These are phyloP conservation scores for Drosophila pectinifera DNA, from an alignment of 1,140 invertebrate species.

Conservation along the genomic window DNA sequence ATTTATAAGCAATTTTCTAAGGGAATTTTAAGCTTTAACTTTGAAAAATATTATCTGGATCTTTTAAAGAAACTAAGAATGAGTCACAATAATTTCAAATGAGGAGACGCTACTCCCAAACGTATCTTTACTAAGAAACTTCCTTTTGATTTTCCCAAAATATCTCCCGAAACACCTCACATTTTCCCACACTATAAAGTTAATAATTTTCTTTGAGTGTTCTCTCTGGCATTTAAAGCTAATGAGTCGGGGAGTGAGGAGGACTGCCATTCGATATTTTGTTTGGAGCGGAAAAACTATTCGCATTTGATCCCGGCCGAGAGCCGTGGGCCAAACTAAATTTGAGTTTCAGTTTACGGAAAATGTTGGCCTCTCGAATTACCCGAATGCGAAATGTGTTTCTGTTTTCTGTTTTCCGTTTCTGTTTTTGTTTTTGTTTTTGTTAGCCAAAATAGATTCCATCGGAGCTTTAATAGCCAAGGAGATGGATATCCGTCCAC, in stretches of 20 bases:
- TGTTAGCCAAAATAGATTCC: constrained; percentile 43
- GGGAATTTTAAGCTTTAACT: too few relatives aligned
- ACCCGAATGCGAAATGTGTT: constrained; percentile 40
- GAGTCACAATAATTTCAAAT: too few relatives aligned
- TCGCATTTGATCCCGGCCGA: constrained; percentile 20
- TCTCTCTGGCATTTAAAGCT: constrained; percentile 11
- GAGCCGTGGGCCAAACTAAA: constrained; percentile 38
- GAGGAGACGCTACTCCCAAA: too few relatives aligned
- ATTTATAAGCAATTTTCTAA: too few relatives aligned
- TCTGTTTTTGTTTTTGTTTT: constrained; percentile 27
- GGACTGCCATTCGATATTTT: constrained; percentile 49
- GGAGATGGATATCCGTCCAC: constrained; percentile 45
- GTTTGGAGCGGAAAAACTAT: constrained; percentile 33
- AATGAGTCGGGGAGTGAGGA: constrained; percentile 11
- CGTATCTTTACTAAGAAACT: too few relatives aligned
- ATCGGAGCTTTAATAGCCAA: constrained; percentile 50
- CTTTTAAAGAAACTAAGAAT: too few relatives aligned
- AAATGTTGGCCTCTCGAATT: constrained; percentile 31
- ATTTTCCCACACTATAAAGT: too few relatives aligned
- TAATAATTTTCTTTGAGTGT: constrained; percentile 7
- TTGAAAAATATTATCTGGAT: too few relatives aligned
- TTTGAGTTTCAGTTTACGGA: constrained; percentile 37
- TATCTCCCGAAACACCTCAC: neutral
- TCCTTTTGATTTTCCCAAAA: neutral
- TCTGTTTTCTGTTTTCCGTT: constrained; percentile 8